These are phyloP conservation scores for Coreoperca whiteheadi DNA, from an alignment of 2,113 vertebrate species.

Conservation along the genomic window DNA sequence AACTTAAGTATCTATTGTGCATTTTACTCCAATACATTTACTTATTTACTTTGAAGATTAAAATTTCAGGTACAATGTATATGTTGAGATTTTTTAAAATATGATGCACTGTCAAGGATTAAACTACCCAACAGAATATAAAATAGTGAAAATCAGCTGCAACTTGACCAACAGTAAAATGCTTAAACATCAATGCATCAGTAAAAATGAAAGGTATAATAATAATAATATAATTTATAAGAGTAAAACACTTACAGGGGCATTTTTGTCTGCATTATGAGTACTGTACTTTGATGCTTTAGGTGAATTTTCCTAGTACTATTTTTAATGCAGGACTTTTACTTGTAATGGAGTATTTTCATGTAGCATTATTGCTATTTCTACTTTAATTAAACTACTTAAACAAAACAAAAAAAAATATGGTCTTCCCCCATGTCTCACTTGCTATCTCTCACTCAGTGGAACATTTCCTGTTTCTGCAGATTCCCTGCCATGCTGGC, in stretches of 20 bases:
- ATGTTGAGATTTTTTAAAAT: background rate
- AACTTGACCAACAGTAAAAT: background rate
- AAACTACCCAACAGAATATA: background rate
- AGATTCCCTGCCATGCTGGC: slow-evolving; percentile 45
- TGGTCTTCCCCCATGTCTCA: slow-evolving; percentile 37
- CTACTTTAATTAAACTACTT: background rate
- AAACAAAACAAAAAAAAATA: background rate
- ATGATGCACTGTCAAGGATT: background rate
- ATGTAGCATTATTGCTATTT: background rate
- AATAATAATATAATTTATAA: background rate
- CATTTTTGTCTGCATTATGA: background rate
- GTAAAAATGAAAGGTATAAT: background rate
- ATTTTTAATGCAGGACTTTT: background rate
- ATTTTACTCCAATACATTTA: background rate
- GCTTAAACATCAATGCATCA: background rate
- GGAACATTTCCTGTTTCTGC: slow-evolving; percentile 69
- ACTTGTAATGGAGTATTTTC: background rate
- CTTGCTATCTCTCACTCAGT: slow-evolving; percentile 33
- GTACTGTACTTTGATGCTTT: background rate
- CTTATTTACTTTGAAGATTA: background rate
- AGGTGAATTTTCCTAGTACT: too few relatives aligned
- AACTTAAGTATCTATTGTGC: background rate
- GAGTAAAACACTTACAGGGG: background rate
- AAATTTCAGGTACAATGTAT: background rate
- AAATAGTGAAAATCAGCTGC: background rate